Evolutionary conservation across 2,888 invertebrate species (phyloP), one percentile per base, ranked within the genome.

Genomic region (Aphidius colemani): DNA sequence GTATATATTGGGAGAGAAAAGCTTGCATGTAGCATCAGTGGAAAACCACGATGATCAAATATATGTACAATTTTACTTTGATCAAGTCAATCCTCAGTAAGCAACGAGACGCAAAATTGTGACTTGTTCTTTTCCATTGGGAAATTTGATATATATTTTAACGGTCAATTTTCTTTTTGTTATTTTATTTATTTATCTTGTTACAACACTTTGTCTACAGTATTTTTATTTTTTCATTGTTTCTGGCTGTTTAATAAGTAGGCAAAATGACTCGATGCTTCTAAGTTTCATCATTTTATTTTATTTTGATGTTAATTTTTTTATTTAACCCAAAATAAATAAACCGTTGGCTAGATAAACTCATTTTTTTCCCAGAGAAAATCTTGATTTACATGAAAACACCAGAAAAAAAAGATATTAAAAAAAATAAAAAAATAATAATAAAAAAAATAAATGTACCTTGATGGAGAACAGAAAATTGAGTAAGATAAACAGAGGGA

Each of bases 81-180:
- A 43, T 55, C 55, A 55, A 48, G 43, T 43, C 13, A 55, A 44
- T 43, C 55, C 8, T 7, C 11, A 30, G 30, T 30, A 30, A 30
- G 30, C 30, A 43, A 13, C 10, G 56, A 43, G 11, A 11, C 3
- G 55, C 6, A 18, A 40, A 49, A 43, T 49, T 46, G 3, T 30
- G 5, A 30, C 30, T 30, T 30, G 41, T 46, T 30, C 64, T 66
- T 62, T 66, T 68, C 67, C 70, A 66, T 63, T 69, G 67, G 68
- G 68, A 70, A 70, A 70, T 69, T 66, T 63, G n/a, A n/a, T n/a
- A 43, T 63, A 63, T 50, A 66, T 65, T 67, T 55, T 41, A 65
- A 55, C 63, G 59, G 64, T 63, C 64, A 66, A 66, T 70, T 59
- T 59, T 43, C 39, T 59, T 13, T n/a, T 49, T 41, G 39, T 55